Evolutionary conservation across 2,113 vertebrate genomes (phyloP).

Genomic region (Cephalopterus ornatus): DNA sequence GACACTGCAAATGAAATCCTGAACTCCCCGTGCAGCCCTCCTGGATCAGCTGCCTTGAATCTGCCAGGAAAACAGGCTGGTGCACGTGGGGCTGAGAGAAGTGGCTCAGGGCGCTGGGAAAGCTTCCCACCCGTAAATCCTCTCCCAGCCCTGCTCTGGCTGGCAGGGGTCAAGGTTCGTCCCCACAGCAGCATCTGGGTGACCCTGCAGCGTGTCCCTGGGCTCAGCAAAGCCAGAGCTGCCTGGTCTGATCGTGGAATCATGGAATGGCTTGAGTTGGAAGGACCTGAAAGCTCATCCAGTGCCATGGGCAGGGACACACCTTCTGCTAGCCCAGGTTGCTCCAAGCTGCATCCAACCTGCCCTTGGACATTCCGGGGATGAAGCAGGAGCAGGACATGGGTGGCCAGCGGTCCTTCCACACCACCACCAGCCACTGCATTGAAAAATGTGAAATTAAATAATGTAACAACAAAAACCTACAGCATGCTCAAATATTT

Average conservation of each 20-base stretch:
- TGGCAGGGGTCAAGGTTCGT: neutral
- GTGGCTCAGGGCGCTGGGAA: neutral
- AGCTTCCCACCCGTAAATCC: neutral
- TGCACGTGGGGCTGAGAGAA: neutral
- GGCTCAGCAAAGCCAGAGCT: neutral
- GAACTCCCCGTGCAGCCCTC: neutral
- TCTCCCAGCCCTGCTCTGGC: neutral
- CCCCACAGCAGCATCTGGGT: neutral
- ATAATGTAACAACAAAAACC: neutral
- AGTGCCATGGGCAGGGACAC: neutral
- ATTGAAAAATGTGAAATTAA: neutral
- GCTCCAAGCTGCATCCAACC: neutral
- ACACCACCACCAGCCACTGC: accelerated
- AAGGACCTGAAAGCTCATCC: neutral
- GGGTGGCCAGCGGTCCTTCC: neutral
- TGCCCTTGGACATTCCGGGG: too few species aligned
- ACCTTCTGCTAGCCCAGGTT: neutral
- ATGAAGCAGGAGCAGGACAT: accelerated
- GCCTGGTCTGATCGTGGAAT: neutral
- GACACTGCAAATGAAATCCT: neutral
- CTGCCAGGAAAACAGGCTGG: neutral
- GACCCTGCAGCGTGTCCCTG: neutral
- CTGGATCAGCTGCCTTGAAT: neutral
- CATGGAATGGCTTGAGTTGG: neutral
- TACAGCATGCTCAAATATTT: accelerated